These are phyloP conservation scores for Elegia similella DNA, from an alignment of 2,888 invertebrate species.

Conservation along the genomic window DNA sequence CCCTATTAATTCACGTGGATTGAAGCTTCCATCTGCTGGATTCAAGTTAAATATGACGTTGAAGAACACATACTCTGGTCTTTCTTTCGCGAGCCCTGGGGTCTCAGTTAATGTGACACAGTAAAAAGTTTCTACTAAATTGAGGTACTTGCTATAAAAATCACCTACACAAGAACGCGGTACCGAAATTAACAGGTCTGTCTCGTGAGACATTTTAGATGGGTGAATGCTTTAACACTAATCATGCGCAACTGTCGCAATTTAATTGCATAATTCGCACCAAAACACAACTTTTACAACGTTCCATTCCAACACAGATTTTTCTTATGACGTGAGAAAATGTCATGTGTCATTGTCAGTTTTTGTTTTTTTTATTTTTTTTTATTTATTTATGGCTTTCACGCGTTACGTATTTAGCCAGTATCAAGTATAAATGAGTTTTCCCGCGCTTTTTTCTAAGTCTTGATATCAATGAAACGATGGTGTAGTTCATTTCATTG, in stretches of 20 bases:
- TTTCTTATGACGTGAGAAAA: not conserved
- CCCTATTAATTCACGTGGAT: slow-evolving; percentile 61
- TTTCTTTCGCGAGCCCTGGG: slow-evolving; percentile 52
- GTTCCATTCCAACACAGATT: slow-evolving; percentile 34
- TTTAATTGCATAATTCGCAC: slow-evolving; percentile 64
- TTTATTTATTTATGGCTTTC: no score
- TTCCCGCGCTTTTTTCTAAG: no score
- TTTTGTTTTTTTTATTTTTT: no score
- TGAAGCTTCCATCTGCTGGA: slow-evolving; percentile 65
- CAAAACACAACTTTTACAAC: slow-evolving; percentile 53
- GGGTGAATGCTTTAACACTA: slow-evolving; percentile 30
- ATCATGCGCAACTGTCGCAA: slow-evolving; percentile 45
- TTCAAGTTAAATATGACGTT: slow-evolving; percentile 69
- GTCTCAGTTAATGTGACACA: slow-evolving; percentile 72
- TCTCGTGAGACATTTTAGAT: slow-evolving; percentile 68
- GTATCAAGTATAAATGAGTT: no score
- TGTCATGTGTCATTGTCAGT: not conserved
- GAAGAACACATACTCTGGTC: slow-evolving; percentile 66
- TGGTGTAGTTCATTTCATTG: no score
- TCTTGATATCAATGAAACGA: no score
- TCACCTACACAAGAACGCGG: slow-evolving; percentile 67
- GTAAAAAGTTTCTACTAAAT: slow-evolving; percentile 77
- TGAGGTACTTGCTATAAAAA: slow-evolving; percentile 70
- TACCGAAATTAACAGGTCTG: slow-evolving; percentile 65
- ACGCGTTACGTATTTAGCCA: no score